Percentiles rank a stretch among this genome's conserved stretches.
Conservation (phyloP, 2,113 vertebrate genomes). For the Scomber scombrus region DNA sequence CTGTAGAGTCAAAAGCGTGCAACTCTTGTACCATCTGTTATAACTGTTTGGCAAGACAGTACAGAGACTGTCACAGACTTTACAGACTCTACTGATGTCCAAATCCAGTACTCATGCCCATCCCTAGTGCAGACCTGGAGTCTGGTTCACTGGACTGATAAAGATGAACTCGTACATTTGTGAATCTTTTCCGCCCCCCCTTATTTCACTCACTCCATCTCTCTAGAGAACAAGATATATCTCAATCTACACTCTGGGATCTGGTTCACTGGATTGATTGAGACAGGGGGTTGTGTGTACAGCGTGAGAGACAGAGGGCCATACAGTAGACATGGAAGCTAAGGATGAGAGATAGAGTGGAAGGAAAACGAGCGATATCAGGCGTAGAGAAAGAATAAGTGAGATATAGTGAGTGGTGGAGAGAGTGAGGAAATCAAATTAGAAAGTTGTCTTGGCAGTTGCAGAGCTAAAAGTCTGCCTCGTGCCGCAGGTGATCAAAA, state of each 20-base stretch:
- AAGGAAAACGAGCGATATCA: slow-evolving; percentile 20
- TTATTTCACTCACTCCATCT: slow-evolving; percentile 34
- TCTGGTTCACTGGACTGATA: slow-evolving; percentile 49
- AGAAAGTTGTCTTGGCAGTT: slow-evolving; percentile 31
- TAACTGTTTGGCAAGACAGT: slow-evolving; percentile 36
- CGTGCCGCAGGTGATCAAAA: slow-evolving; percentile 23
- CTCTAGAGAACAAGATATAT: slow-evolving; percentile 56
- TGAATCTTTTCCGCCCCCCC: slow-evolving; percentile 27
- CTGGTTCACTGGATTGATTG: slow-evolving; percentile 55
- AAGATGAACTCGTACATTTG: slow-evolving; percentile 55
- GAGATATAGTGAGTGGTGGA: slow-evolving; percentile 3
- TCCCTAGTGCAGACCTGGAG: slow-evolving; percentile 12
- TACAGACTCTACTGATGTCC: neutral
- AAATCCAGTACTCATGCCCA: too few relatives aligned
- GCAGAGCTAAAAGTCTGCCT: slow-evolving; percentile 19
- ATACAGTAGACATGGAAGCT: slow-evolving; percentile 17
- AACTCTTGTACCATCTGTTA: slow-evolving; percentile 45
- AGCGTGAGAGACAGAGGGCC: neutral
- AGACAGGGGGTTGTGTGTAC: slow-evolving; percentile 27
- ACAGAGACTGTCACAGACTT: slow-evolving; percentile 9
- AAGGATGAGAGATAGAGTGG: slow-evolving; percentile 5
- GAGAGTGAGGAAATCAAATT: slow-evolving; percentile 35
- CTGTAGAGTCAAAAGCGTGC: neutral
- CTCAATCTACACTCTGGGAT: slow-evolving; percentile 60
- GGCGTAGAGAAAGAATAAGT: slow-evolving; percentile 14